Evolutionary conservation across 2,797 vertebrate species (phyloP).

Genomic region (Cyclopterus lumpus): DNA sequence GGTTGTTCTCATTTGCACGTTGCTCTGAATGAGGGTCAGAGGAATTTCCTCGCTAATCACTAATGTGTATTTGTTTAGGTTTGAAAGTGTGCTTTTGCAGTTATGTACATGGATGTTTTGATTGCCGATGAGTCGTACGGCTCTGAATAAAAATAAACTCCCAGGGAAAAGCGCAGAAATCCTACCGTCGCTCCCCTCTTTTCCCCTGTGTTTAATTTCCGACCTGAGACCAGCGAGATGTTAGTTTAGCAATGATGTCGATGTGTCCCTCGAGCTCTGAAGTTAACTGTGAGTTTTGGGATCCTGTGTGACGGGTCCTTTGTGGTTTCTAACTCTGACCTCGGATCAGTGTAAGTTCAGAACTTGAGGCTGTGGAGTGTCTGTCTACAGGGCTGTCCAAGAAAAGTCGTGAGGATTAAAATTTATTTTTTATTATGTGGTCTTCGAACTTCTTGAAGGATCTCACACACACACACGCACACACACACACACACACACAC

Average conservation of each 20-base stretch:
- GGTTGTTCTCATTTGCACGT: not conserved
- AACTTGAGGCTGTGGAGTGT: slow-evolving; percentile 49
- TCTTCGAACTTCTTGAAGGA: slow-evolving; percentile 11
- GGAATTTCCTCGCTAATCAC: slow-evolving; percentile 52
- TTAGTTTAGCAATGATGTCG: slow-evolving; percentile 63
- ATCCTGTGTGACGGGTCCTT: slow-evolving; percentile 46
- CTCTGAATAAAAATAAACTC: slow-evolving; percentile 69
- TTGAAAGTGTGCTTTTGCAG: slow-evolving; percentile 47
- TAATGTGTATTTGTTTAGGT: slow-evolving; percentile 51
- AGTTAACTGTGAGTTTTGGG: slow-evolving; percentile 58
- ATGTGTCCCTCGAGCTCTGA: slow-evolving; percentile 58
- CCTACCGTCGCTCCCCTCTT: slow-evolving; percentile 40
- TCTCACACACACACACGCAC: not conserved
- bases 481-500: not conserved
- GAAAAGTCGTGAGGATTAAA: slow-evolving; percentile 11
- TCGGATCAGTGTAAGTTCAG: slow-evolving; percentile 50
- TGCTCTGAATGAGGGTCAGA: slow-evolving; percentile 18
- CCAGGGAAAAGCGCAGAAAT: slow-evolving; percentile 37
- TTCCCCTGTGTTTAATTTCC: slow-evolving; percentile 66
- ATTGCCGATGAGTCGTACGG: slow-evolving; percentile 50
- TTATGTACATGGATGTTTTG: slow-evolving; percentile 57
- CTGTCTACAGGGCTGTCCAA: slow-evolving; percentile 1
- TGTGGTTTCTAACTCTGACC: slow-evolving; percentile 50
- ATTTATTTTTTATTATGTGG: not conserved
- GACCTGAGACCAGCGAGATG: slow-evolving; percentile 65